Conservation (phyloP, 2,888 invertebrate species). For the Aporophyla lueneburgensis region DNA sequence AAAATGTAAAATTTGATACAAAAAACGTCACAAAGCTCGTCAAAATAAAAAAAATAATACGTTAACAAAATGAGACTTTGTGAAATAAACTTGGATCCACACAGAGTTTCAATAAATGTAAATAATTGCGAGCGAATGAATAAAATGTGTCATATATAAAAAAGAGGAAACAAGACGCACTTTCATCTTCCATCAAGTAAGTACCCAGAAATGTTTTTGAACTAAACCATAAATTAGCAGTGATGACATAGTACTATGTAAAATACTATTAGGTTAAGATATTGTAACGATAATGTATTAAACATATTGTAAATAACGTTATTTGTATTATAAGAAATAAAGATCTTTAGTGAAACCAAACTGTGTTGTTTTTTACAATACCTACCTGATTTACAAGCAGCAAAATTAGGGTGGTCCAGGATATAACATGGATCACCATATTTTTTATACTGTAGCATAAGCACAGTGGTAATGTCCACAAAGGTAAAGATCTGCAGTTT, state of each 20-base stretch:
- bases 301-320: conserved; percentile 88
- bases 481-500: too few species aligned
- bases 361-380: conserved; percentile 22
- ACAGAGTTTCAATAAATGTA: neutral
- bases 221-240: conserved; percentile 56
- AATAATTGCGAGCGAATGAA: neutral
- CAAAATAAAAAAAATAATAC: neutral
- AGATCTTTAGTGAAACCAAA: conserved; percentile 88
- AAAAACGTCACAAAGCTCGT: neutral
- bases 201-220: conserved; percentile 37
- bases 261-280: conserved; percentile 71
- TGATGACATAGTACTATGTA: conserved; percentile 65
- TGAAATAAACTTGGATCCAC: neutral
- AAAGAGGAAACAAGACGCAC: conserved; percentile 4
- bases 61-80: neutral
- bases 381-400: neutral
- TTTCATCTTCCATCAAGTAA: conserved; percentile 1
- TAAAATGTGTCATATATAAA: conserved; percentile 21
- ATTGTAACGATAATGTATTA: conserved; percentile 75
- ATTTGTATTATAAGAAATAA: conserved; percentile 89
- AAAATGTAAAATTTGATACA: neutral
- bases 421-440: neutral
- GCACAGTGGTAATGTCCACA: neutral
- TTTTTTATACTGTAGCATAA: neutral
- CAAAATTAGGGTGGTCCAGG: neutral